Evolutionary conservation across 53 echinoderm and acorn worm species (phyloP).

Genomic region (Hippasteria phrygiana): DNA sequence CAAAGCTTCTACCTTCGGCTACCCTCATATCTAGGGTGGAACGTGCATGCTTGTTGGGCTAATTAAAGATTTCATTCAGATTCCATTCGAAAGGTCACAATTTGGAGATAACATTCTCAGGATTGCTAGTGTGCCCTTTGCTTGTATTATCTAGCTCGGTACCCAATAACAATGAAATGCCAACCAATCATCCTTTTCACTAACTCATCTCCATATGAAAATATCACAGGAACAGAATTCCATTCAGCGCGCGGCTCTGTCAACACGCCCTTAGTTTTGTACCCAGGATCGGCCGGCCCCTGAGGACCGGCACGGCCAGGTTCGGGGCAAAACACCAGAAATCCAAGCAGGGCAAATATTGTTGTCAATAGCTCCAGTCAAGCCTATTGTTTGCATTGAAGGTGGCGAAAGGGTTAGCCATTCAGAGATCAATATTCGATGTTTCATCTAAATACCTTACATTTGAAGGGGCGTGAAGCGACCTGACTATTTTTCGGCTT

Average conservation of each 20-base stretch:
- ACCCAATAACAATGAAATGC: slow-evolving; percentile 5
- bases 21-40: neutral
- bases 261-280: neutral
- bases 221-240: slow-evolving; percentile 18
- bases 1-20: neutral
- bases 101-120: neutral
- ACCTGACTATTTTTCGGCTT: neutral
- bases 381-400: neutral
- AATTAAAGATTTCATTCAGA: neutral
- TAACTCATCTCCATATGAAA: slow-evolving; percentile 33
- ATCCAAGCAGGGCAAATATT: neutral
- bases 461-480: neutral
- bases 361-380: slow-evolving; percentile 13
- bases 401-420: no score
- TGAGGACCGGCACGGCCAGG: neutral
- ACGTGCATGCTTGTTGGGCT: neutral
- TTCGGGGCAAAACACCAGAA: neutral
- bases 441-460: no score
- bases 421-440: no score
- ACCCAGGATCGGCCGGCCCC: slow-evolving; percentile 9
- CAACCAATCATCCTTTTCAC: neutral
- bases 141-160: neutral
- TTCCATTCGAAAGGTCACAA: neutral
- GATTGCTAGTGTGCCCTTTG: slow-evolving; percentile 10
- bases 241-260: slow-evolving; percentile 15